Percentiles rank a stretch among this genome's conserved stretches.
phyloP scores from a whole-genome alignment of 1,140 invertebrate genomes.

The Drosophila novamexicana region DNA sequence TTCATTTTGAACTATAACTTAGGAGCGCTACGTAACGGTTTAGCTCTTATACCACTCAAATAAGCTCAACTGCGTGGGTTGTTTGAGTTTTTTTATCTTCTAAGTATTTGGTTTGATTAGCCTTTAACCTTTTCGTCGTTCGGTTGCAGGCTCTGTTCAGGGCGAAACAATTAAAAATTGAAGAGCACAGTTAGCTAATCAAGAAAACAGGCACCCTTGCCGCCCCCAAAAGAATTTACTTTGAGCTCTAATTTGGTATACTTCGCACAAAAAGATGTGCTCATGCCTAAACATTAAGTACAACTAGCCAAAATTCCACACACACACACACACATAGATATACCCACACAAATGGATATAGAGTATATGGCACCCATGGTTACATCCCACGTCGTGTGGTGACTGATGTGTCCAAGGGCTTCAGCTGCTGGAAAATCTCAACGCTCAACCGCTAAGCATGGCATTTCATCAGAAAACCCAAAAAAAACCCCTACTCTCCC shows the following conservation, averaged over 20 bases:
- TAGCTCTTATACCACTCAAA: slow-evolving; percentile 73
- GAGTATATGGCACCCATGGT: slow-evolving; percentile 5
- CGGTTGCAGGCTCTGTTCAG: background rate
- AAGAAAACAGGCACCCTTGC: background rate
- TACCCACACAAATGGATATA: background rate
- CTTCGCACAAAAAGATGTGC: slow-evolving; percentile 33
- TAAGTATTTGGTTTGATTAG: background rate
- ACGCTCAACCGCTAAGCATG: slow-evolving; percentile 75
- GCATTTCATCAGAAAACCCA: slow-evolving; percentile 66
- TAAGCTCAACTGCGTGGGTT: slow-evolving; percentile 53
- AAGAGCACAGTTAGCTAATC: slow-evolving; percentile 30
- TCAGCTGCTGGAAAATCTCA: slow-evolving; percentile 59
- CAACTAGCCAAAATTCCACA: slow-evolving; percentile 59
- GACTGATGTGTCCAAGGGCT: slow-evolving; percentile 40
- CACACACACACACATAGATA: slow-evolving; percentile 10
- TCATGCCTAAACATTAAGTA: slow-evolving; percentile 52
- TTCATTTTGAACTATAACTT: slow-evolving; percentile 29
- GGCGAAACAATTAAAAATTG: slow-evolving; percentile 39
- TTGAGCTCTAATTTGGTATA: slow-evolving; percentile 3
- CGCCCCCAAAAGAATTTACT: slow-evolving; percentile 1
- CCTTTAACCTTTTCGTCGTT: slow-evolving; percentile 35
- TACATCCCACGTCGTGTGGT: slow-evolving; percentile 5
- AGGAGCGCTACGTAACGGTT: slow-evolving; percentile 52
- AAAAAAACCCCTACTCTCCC: background rate
- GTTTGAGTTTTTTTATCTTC: background rate